Percentiles rank a stretch among this genome's conserved stretches.
phyloP scores from a whole-genome alignment of 2,113 vertebrate genomes.

The Centropus unirufus region DNA sequence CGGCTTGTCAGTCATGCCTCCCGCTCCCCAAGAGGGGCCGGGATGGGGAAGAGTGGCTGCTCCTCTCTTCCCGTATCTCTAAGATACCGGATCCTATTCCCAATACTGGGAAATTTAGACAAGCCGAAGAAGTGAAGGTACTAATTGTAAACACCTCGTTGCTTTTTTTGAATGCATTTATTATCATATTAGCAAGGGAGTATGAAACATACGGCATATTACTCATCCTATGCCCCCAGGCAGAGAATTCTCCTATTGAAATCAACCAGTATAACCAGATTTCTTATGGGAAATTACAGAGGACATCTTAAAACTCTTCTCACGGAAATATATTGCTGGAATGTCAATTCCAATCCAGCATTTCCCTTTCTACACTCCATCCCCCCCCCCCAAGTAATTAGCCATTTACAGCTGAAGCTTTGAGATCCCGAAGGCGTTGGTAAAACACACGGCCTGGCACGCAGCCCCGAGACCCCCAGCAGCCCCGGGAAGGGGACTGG shows the following conservation, averaged over 20 bases:
- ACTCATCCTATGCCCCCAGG: constrained; percentile 75
- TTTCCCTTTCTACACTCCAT: not conserved
- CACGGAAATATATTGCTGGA: constrained; percentile 56
- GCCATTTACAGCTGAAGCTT: constrained; percentile 22
- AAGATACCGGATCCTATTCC: not conserved
- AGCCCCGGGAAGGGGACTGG: not conserved
- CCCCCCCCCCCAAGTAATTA: constrained; percentile 32
- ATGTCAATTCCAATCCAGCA: constrained; percentile 43
- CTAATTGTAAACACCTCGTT: constrained; percentile 71
- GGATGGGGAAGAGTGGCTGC: not conserved
- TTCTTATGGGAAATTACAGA: constrained; percentile 80
- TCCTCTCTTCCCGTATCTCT: not conserved
- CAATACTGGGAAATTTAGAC: constrained; percentile 18
- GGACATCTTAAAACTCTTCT: constrained; percentile 69
- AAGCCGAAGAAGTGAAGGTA: constrained; percentile 38
- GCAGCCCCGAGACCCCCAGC: not conserved
- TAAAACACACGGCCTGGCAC: not conserved
- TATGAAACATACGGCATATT: constrained; percentile 70
- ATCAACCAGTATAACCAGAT: constrained; percentile 80
- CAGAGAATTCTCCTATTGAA: constrained; percentile 80
- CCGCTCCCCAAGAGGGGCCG: not conserved
- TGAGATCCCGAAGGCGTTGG: not conserved
- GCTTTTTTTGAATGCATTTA: constrained; percentile 68
- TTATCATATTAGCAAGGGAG: constrained; percentile 71
- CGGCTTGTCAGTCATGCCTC: not conserved